Evolutionary conservation across 2,888 invertebrate species (phyloP), one percentile per base, ranked within the genome.

Genomic region (Digitonthophagus gazella): DNA sequence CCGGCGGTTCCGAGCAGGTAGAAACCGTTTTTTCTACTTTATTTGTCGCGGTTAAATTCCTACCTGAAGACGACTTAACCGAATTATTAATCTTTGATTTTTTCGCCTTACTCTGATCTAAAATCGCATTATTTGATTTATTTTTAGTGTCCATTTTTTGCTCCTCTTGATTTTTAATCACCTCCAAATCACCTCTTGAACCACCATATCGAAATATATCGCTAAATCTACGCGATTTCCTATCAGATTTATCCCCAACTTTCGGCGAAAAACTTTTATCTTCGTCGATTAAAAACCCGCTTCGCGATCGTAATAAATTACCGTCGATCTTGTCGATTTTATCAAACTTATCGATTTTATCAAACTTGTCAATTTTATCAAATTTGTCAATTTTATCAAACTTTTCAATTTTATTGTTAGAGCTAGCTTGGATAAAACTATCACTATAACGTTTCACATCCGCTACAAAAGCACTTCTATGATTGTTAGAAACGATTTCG

Each of bases 391-490:
- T n/a, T n/a, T n/a, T n/a, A n/a, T n/a, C n/a, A n/a, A n/a, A n/a
- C n/a, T n/a, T n/a, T n/a, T n/a, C n/a, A n/a, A n/a, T n/a, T n/a
- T n/a, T n/a, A n/a, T n/a, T n/a, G n/a, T n/a, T 20, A 61, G 14
- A 58, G 15, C 61, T 68, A 66, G 65, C 79, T 58, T 80, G 78
- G 4, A 82, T 80, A 69, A 80, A 81, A 76, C 81, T 81, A 75
- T 83, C 82, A 75, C 83, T 83, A 74, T 81, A 82, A 58, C 82
- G 76, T 69, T 81, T 81, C 64, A 66, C 61, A 55, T 15, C 64
- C 58, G 20, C 18, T 19, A n/a, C 58, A 19, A 58, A 58, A 58
- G 57, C 55, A 20, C 44, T 20, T 22, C 64, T 55, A 58, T 68
- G 57, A 22, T 65, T 28, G 15, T 58, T 71, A 44, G 11, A 6